phyloP scores from a whole-genome alignment of 1,140 invertebrate species.

The Pantala flavescens region DNA sequence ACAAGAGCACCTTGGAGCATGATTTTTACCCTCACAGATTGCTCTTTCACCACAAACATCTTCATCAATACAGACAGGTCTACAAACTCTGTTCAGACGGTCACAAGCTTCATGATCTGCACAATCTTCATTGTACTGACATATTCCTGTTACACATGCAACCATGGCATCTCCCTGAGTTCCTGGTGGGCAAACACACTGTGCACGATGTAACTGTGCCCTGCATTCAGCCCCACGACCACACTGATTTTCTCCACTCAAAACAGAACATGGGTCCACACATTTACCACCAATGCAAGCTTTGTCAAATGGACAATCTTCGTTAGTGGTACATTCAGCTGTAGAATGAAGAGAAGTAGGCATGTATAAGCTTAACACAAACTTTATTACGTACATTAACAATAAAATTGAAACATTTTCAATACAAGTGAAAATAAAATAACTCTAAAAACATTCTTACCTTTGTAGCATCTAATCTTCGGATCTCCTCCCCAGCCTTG shows the following conservation, averaged over 20 bases:
- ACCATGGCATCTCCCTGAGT: constrained; percentile 72
- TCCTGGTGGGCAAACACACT: constrained; percentile 71
- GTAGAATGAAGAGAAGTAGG: constrained; percentile 28
- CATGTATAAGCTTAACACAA: constrained; percentile 8
- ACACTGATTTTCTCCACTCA: constrained; percentile 47
- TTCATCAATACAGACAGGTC: constrained; percentile 61
- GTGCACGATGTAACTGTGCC: constrained; percentile 58
- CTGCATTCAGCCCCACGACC: constrained; percentile 69
- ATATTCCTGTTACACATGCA: constrained; percentile 70
- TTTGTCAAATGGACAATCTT: constrained; percentile 78
- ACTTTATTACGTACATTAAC: background rate
- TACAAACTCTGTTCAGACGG: constrained; percentile 68
- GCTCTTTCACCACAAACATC: constrained; percentile 66
- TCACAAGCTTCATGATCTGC: constrained; percentile 77
- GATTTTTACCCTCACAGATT: constrained; percentile 56
- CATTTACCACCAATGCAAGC: constrained; percentile 68
- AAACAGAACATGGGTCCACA: constrained; percentile 58
- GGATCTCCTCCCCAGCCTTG: constrained; percentile 78
- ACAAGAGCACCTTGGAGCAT: constrained; percentile 70
- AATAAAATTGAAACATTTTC: constrained; percentile 17
- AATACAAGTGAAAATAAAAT: constrained; percentile 15
- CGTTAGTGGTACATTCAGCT: constrained; percentile 73
- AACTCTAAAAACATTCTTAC: constrained; percentile 36
- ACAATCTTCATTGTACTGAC: constrained; percentile 83
- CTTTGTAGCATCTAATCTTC: constrained; percentile 71